Evolutionary conservation across 2,888 invertebrate species (phyloP).

Genomic region (Tetramorium bicarinatum): DNA sequence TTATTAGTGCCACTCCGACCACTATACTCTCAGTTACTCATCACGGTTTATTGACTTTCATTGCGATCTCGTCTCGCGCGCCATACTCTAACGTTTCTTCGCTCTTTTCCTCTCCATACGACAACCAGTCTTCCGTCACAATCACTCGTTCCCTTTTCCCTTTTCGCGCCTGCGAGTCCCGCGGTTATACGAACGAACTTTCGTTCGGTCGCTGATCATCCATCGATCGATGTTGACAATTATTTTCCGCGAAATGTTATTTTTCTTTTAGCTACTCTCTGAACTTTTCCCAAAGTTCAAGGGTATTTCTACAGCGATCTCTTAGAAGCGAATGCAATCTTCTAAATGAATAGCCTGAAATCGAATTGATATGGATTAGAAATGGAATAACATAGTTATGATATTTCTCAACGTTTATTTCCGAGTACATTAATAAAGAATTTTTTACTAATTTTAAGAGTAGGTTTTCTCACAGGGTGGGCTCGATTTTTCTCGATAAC

Average conservation of each 20-base stretch:
- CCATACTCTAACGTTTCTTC: constrained; percentile 62
- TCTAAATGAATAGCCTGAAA: constrained; percentile 21
- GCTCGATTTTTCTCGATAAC: not conserved
- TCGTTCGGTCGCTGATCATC: constrained; percentile 6
- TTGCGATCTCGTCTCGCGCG: constrained; percentile 77
- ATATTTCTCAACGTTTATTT: constrained; percentile 20
- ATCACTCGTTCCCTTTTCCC: constrained; percentile 16
- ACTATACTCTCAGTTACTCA: constrained; percentile 78
- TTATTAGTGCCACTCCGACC: constrained; percentile 82
- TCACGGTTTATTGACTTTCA: constrained; percentile 84
- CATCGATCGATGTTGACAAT: constrained; percentile 24
- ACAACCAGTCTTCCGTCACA: not conserved
- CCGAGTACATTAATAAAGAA: not conserved
- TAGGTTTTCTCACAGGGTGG: not conserved
- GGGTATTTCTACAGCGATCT: not conserved
- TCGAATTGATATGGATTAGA: constrained; percentile 34
- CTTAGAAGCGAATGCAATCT: not conserved
- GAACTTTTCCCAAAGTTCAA: constrained; percentile 11
- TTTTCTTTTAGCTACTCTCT: constrained; percentile 3
- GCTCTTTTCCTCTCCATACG: constrained; percentile 60
- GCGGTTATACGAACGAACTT: not conserved
- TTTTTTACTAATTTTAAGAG: not conserved
- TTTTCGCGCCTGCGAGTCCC: not conserved
- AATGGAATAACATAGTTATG: not conserved
- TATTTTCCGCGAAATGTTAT: constrained; percentile 25